Conservation (phyloP, 1,140 invertebrate species). For the Babylonia areolata region DNA sequence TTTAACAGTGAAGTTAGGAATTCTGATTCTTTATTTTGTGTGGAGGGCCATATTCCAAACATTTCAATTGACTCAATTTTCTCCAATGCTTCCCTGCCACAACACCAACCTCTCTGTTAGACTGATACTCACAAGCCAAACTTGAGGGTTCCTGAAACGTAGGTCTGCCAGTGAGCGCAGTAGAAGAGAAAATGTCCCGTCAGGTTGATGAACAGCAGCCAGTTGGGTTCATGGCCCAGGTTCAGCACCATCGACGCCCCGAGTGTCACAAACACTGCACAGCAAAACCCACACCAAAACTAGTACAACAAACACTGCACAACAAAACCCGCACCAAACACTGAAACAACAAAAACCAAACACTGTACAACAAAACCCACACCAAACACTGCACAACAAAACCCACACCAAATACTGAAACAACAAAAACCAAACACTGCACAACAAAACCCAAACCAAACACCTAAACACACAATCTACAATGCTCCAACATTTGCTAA, state of each 20-base stretch:
- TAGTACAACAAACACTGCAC: slow-evolving; percentile 81
- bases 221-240: slow-evolving; percentile 91
- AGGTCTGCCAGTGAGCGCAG: slow-evolving; percentile 99
- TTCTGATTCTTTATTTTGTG: no score
- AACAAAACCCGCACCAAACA: neutral
- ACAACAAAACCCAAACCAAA: slow-evolving; percentile 71
- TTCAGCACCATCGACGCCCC: slow-evolving; percentile 94
- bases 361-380: slow-evolving; percentile 79
- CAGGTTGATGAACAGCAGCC: slow-evolving; percentile 97
- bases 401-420: neutral
- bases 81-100: no score
- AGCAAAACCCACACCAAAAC: neutral
- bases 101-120: no score
- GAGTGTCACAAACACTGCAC: slow-evolving; percentile 94
- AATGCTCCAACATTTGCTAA: no score
- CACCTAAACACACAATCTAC: no score
- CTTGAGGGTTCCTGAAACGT: slow-evolving; percentile 92
- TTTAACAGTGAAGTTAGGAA: no score
- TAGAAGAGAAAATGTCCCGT: slow-evolving; percentile 97
- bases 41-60: no score
- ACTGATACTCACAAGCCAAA: slow-evolving; percentile 85
- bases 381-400: slow-evolving; percentile 82
- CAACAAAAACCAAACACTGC: slow-evolving; percentile 83
- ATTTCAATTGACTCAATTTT: no score
- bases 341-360: slow-evolving; percentile 74